Conservation (phyloP, 2,113 vertebrate species). For the Melanerpes aurifrons region DNA sequence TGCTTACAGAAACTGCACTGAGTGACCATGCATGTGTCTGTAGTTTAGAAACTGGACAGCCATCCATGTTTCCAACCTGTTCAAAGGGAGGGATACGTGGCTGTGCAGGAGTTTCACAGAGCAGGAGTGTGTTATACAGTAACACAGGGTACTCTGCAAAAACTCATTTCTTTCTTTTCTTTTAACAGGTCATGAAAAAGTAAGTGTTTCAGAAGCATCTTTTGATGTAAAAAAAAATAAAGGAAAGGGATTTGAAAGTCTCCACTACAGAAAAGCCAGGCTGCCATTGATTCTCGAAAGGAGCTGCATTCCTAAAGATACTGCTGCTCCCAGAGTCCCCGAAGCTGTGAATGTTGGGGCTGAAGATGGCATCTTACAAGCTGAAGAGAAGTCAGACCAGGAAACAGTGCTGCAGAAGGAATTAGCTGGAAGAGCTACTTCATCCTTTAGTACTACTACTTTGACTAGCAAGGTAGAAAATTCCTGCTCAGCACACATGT, state of each 20-base stretch:
- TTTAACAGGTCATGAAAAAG: constrained; percentile 71
- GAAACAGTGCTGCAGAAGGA: constrained; percentile 30
- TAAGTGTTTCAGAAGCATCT: constrained; percentile 49
- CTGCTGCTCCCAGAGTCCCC: background rate
- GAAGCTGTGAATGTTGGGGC: constrained; percentile 63
- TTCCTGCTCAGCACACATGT: background rate
- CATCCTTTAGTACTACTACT: background rate
- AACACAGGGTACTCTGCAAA: background rate
- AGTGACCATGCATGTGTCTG: background rate
- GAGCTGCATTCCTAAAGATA: constrained; percentile 13
- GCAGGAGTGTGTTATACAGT: background rate
- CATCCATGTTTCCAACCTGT: background rate
- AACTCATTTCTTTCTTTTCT: constrained; percentile 4
- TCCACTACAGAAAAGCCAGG: constrained; percentile 70
- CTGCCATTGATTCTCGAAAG: constrained; percentile 42
- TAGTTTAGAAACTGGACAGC: background rate
- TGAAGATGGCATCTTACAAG: constrained; percentile 49
- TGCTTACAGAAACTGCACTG: background rate
- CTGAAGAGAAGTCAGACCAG: constrained; percentile 7
- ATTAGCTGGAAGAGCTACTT: background rate
- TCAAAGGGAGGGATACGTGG: background rate
- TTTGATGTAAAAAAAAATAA: constrained; percentile 74
- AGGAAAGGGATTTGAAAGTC: constrained; percentile 64
- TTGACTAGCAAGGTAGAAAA: background rate
- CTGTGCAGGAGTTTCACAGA: background rate